These are phyloP conservation scores for Lithophane leautieri DNA, from an alignment of 2,888 invertebrate genomes.

Conservation along the genomic window DNA sequence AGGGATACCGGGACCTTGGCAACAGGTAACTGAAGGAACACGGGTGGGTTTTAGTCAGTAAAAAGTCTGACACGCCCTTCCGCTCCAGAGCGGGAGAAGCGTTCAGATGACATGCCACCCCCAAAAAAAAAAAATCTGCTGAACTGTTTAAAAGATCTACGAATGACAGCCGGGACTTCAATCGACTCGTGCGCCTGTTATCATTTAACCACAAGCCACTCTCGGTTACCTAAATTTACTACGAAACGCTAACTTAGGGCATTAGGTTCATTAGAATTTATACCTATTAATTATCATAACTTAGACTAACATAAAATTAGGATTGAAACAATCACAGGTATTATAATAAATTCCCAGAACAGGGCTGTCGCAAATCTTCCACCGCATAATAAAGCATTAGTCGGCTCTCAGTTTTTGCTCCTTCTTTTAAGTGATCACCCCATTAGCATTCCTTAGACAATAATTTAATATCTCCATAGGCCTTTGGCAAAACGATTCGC, in stretches of 20 bases:
- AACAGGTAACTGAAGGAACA: no score
- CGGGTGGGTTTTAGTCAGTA: no score
- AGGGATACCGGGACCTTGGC: no score
- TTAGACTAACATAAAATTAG: background rate
- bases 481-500: slow-evolving; percentile 73
- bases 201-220: background rate
- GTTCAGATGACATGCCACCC: no score
- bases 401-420: slow-evolving; percentile 73
- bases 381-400: slow-evolving; percentile 74
- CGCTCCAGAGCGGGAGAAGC: no score
- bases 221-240: background rate
- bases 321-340: slow-evolving; percentile 26
- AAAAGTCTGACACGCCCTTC: no score
- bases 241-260: background rate
- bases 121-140: no score
- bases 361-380: slow-evolving; percentile 34
- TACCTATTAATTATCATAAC: background rate
- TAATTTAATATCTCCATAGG: slow-evolving; percentile 80
- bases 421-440: slow-evolving; percentile 82
- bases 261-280: background rate
- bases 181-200: background rate
- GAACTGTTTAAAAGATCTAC: no score
- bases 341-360: slow-evolving; percentile 24
- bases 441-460: slow-evolving; percentile 84
- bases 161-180: no score